Evolutionary conservation across 1,140 invertebrate genomes (phyloP).

Genomic region (Heliconius eleuchia): DNA sequence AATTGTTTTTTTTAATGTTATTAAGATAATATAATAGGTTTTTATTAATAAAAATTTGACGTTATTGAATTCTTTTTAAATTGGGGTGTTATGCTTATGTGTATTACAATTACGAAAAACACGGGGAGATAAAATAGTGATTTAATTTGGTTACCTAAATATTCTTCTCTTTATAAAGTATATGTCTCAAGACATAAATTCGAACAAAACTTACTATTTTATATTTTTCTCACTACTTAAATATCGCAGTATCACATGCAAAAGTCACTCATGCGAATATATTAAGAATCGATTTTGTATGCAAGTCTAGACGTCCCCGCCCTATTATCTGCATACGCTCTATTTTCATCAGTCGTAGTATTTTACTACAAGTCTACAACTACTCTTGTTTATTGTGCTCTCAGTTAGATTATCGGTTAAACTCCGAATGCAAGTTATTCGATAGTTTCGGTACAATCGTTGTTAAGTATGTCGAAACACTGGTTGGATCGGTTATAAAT

Average conservation of each 20-base stretch:
- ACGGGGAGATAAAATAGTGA: no score
- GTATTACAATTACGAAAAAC: no score
- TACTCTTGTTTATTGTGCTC: conserved; percentile 15
- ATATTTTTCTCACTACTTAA: background rate
- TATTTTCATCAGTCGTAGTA: conserved; percentile 16
- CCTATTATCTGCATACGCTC: conserved; percentile 13
- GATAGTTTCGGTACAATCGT: background rate
- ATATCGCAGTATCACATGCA: background rate
- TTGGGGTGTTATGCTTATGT: no score
- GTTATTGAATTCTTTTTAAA: no score
- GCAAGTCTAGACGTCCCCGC: conserved; percentile 14
- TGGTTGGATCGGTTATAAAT: background rate
- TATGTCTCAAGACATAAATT: no score
- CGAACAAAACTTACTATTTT: background rate
- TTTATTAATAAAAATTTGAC: background rate
- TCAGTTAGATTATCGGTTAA: conserved; percentile 12
- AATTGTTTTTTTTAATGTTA: background rate
- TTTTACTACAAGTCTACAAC: conserved; percentile 8
- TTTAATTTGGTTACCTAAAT: no score
- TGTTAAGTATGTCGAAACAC: conserved; percentile 6
- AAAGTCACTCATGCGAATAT: conserved; percentile 6
- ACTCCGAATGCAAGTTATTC: conserved; percentile 4
- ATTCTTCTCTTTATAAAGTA: no score
- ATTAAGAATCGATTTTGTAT: conserved; percentile 7
- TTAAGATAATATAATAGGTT: background rate